A percentile compares a stretch with the other conserved stretches of the same genome.
phyloP scores from a whole-genome alignment of 2,888 invertebrate species.

The Apotomis betuletana region DNA sequence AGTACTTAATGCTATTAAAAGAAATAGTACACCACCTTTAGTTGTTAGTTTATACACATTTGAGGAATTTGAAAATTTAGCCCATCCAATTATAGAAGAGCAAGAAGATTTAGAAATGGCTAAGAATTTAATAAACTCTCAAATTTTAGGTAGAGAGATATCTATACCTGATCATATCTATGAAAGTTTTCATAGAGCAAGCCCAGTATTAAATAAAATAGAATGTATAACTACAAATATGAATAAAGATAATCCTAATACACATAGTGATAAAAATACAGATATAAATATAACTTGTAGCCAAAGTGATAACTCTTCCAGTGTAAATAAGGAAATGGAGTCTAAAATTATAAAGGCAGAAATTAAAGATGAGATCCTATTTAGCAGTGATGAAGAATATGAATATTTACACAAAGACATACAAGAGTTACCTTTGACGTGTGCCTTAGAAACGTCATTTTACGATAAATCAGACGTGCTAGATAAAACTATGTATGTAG shows the following conservation, averaged over 20 bases:
- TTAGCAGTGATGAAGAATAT: slow-evolving; percentile 75
- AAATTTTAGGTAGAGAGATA: slow-evolving; percentile 62
- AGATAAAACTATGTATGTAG: slow-evolving; percentile 71
- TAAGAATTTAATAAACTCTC: slow-evolving; percentile 66
- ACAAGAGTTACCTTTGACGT: slow-evolving; percentile 67
- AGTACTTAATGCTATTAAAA: slow-evolving; percentile 50
- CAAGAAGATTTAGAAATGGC: slow-evolving; percentile 53
- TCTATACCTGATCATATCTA: slow-evolving; percentile 40
- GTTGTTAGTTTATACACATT: slow-evolving; percentile 63
- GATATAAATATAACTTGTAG: not conserved
- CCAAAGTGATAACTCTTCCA: not conserved
- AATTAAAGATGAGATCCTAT: slow-evolving; percentile 68
- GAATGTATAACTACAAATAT: slow-evolving; percentile 41
- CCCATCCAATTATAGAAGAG: slow-evolving; percentile 59
- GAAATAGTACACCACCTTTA: slow-evolving; percentile 51
- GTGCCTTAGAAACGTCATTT: slow-evolving; percentile 65
- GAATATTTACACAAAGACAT: slow-evolving; percentile 52
- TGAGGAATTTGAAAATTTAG: slow-evolving; percentile 70
- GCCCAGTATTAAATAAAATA: slow-evolving; percentile 42
- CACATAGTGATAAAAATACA: slow-evolving; percentile 12
- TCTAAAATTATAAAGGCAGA: slow-evolving; percentile 32
- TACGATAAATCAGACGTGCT: slow-evolving; percentile 57
- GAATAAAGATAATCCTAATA: slow-evolving; percentile 36
- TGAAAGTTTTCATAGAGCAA: slow-evolving; percentile 50
- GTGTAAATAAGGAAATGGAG: slow-evolving; percentile 10